A percentile compares a stretch with the other conserved stretches of the same genome.
phyloP scores from a whole-genome alignment of 2,888 invertebrate genomes.

The Choreutis nemorana region DNA sequence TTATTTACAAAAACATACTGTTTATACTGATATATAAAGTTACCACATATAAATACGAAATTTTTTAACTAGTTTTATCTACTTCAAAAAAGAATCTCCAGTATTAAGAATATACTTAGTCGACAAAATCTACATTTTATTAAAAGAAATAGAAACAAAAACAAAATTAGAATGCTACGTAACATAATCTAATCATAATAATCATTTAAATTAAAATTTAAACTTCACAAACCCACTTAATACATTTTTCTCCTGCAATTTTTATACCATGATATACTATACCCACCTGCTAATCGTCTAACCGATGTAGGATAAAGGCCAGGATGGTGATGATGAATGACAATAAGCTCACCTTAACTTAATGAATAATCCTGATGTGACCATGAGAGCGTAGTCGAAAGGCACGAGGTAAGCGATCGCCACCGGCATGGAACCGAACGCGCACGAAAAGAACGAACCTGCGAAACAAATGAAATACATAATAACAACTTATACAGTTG shows the following conservation, averaged over 20 bases:
- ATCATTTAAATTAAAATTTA: no score
- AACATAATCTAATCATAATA: no score
- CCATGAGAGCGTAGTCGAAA: constrained; percentile 86
- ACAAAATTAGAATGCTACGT: no score
- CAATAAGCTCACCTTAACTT: constrained; percentile 82
- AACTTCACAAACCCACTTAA: no score
- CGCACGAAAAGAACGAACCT: constrained; percentile 87
- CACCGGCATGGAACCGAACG: constrained; percentile 79
- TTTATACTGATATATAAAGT: neutral
- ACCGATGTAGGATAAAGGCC: no score
- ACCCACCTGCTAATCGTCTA: no score
- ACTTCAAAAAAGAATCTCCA: neutral
- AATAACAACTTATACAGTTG: neutral
- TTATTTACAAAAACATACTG: constrained; percentile 7
- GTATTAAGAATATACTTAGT: no score
- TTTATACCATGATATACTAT: no score
- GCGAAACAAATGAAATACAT: constrained; percentile 15
- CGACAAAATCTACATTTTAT: no score
- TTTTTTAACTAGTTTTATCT: constrained; percentile 3
- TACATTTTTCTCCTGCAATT: no score
- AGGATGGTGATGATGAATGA: no score
- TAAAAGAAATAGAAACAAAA: no score
- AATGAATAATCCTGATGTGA: constrained; percentile 85
- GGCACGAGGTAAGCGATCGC: constrained; percentile 88
- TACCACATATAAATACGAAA: constrained; percentile 1